Evolutionary conservation across 2,888 invertebrate species (phyloP), one percentile per base, ranked within the genome.

Genomic region (Acronicta leporina): DNA sequence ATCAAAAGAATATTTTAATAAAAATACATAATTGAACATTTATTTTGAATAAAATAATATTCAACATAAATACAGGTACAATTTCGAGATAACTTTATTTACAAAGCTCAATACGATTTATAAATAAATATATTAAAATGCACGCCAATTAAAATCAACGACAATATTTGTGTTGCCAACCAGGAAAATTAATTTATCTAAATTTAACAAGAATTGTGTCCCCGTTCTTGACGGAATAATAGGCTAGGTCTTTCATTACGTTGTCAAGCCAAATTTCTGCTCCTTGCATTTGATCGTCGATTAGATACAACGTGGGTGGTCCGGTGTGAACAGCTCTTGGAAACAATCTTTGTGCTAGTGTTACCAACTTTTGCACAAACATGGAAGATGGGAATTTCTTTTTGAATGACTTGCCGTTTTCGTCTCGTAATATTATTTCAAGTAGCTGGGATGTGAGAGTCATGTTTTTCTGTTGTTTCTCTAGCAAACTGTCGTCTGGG

Each of bases 211-310:
- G 90, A 75, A 99, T 96, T 62, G 95, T 96, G 90, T 98, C 98
- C 63, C 97, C 97, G 80, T 97, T 96, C 91, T 97, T 97, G 42
- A 98, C 94, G 0, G 98, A 98, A 90, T 96, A 99, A 87, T 96
- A 98, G 49, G 96, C 96, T 43, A 99, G 91, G 81, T 97, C 97
- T 87, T 98, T 97, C 81, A 97, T 96, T 62, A 96, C 96, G 85
- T 98, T 98, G 72, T 98, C 97, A 73, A 99, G 88, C 58, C 94
- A 92, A 75, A 98, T 96, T 83, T 97, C 96, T 10, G 97, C 95
- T 15, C 96, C 95, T 6, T 95, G 87, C 88, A 95, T 93, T 73
- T 95, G 90, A 11, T 94, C 94, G 76, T 96, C 96, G 2, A 95
- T 79, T 63, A 96, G 93, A 62, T 90, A 90, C 15, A 96, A 79